phyloP scores from a whole-genome alignment of 2,113 vertebrate genomes.

The Laticauda colubrina region DNA sequence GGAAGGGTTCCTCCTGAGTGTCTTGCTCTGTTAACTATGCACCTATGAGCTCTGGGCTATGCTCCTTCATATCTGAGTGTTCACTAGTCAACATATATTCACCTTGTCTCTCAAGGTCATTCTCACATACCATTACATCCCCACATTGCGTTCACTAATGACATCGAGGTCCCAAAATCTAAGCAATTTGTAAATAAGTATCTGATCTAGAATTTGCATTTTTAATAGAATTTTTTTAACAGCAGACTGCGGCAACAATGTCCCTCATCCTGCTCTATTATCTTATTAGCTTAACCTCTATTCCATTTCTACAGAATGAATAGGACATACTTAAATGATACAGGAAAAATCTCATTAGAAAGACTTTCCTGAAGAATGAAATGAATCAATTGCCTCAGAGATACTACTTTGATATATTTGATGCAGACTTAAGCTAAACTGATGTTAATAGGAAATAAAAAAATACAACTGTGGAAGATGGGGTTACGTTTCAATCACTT shows the following conservation, averaged over 20 bases:
- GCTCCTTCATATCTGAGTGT: neutral
- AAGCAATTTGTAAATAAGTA: conserved; percentile 39
- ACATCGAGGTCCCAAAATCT: conserved; percentile 39
- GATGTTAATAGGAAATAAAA: neutral
- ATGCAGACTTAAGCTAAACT: neutral
- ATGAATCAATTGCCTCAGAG: neutral
- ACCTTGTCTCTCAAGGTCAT: neutral
- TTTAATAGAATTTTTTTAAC: conserved; percentile 35
- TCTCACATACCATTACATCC: neutral
- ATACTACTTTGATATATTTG: neutral
- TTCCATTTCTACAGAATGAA: neutral
- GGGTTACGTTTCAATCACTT: neutral
- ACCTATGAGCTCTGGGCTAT: neutral
- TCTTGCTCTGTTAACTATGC: neutral
- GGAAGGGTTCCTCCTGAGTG: neutral
- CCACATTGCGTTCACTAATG: neutral
- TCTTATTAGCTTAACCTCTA: neutral
- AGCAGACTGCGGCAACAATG: neutral
- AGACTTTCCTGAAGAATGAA: neutral
- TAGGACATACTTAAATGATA: neutral
- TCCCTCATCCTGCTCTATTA: neutral
- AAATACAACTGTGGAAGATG: neutral
- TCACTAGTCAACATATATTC: neutral
- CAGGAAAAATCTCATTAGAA: neutral
- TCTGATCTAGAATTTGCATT: conserved; percentile 53